Percentiles rank a stretch among this genome's conserved stretches.
Evolutionary conservation across 2,797 vertebrate species (phyloP).

Genomic region (Lacerta bilineata): DNA sequence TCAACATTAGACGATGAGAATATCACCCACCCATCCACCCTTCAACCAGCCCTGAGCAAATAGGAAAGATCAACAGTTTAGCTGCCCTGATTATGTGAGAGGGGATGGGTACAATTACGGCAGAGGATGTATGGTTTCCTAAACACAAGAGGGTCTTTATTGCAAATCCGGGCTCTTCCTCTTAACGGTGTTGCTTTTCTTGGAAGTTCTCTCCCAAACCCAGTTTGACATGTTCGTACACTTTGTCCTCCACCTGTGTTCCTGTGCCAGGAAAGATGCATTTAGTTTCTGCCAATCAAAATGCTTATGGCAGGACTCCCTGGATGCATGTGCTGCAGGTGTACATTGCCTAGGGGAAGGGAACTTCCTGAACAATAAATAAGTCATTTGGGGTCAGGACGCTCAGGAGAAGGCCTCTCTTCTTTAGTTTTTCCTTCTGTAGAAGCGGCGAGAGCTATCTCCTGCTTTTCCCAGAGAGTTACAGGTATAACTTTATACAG

Average conservation of each 20-base stretch:
- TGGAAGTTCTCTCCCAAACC: not conserved
- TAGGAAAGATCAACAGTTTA: not conserved
- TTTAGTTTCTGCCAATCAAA: slow-evolving; percentile 14
- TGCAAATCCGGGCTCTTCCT: not conserved
- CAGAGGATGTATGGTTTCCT: not conserved
- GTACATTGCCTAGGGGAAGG: not conserved
- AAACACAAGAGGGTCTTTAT: slow-evolving; percentile 1
- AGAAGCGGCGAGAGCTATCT: not conserved
- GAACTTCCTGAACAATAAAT: slow-evolving; percentile 1
- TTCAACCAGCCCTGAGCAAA: not conserved
- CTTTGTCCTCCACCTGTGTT: not conserved
- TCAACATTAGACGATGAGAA: not conserved
- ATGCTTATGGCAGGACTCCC: not conserved
- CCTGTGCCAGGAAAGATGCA: not conserved
- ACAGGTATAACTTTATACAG: too few species aligned
- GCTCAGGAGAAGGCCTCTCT: not conserved
- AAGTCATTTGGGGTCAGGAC: not conserved
- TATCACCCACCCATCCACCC: not conserved
- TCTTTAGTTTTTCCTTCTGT: not conserved
- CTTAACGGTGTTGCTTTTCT: slow-evolving; percentile 9
- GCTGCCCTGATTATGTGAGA: not conserved
- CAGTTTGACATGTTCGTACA: not conserved
- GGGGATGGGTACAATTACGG: not conserved
- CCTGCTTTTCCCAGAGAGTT: too few species aligned
- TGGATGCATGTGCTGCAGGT: not conserved